Evolutionary conservation across 2,797 vertebrate species (phyloP).

Genomic region (Acanthornis magna): DNA sequence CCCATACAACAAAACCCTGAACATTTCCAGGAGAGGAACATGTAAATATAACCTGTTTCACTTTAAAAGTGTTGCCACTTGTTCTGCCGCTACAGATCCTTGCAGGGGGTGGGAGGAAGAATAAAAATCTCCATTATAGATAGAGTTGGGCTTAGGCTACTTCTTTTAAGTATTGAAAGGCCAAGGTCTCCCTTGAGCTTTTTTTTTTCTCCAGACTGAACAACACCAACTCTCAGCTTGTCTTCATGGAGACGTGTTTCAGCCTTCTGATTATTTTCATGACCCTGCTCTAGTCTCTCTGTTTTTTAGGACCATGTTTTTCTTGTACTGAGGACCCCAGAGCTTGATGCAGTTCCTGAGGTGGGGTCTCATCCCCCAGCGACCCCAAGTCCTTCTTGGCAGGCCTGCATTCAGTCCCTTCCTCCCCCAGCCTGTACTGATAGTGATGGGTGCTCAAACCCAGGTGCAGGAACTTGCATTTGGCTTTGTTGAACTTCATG

Average conservation of each 20-base stretch:
- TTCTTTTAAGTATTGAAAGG: not conserved
- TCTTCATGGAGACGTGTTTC: not conserved
- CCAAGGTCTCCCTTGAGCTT: fast-evolving
- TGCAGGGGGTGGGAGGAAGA: not conserved
- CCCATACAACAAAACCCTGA: not conserved
- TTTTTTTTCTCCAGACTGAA: not conserved
- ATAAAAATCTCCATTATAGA: not conserved
- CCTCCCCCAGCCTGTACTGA: no score
- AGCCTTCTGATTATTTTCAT: not conserved
- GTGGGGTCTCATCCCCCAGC: not conserved
- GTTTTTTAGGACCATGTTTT: not conserved
- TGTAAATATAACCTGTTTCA: not conserved
- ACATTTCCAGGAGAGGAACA: not conserved
- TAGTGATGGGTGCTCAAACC: no score
- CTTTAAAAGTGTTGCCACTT: not conserved
- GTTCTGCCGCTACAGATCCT: not conserved
- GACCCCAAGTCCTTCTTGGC: fast-evolving
- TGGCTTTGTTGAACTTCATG: not conserved
- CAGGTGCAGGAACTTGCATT: not conserved
- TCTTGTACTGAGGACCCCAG: not conserved
- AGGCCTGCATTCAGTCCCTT: not conserved
- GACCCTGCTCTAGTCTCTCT: not conserved
- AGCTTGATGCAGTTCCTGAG: not conserved
- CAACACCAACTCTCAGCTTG: fast-evolving
- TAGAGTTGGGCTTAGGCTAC: no score